Evolutionary conservation across 2,797 vertebrate genomes (phyloP), one percentile per base, ranked within the genome.

Genomic region (Toxotes lorentzi): DNA sequence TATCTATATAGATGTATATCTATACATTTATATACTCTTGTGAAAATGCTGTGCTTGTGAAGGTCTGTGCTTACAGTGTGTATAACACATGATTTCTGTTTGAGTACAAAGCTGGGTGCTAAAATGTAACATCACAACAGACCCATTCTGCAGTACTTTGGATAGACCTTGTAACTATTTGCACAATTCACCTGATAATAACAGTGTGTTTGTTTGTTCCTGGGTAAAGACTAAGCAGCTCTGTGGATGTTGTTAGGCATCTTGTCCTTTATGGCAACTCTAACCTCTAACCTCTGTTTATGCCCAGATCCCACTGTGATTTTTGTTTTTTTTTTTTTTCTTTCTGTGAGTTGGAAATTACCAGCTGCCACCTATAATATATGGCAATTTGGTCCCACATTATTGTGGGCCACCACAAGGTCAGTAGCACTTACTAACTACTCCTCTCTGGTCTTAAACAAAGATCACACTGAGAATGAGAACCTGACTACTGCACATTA

Each of bases 301-400:
- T 77, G 84, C 87, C 76, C 86, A 82, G 17, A 85, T 66, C 34
- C 67, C 64, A 75, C 79, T 74, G 27, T 30, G 27, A 3, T 30
- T 30, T 30, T 30, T 30, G 27, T 3, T 30, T 30, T 30, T 30
- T 1, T 30, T 30, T 84, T 78, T 53, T 86, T 86, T 57, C 85
- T 86, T 80, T 78, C 63, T 70, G 48, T 40, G 86, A 82, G 79
- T 69, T 57, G 43, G 80, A 93, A 91, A 93, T 91, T 80, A 89
- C 85, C 79, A 57, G 79, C 81, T 89, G 83, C 81, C 79, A 82
- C 82, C 62, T 83, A 61, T 84, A 89, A 88, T 85, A 59, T 84
- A 85, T 66, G 63, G 73, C 82, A 89, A 87, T 90, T 87, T 91
- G 71, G 82, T 89, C 83, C 84, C 67, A 82, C 76, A 51, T 82